A percentile compares a stretch with the other conserved stretches of the same genome.
phyloP scores from a whole-genome alignment of 1,140 invertebrate genomes.

The Brachionus rotundiformis region DNA sequence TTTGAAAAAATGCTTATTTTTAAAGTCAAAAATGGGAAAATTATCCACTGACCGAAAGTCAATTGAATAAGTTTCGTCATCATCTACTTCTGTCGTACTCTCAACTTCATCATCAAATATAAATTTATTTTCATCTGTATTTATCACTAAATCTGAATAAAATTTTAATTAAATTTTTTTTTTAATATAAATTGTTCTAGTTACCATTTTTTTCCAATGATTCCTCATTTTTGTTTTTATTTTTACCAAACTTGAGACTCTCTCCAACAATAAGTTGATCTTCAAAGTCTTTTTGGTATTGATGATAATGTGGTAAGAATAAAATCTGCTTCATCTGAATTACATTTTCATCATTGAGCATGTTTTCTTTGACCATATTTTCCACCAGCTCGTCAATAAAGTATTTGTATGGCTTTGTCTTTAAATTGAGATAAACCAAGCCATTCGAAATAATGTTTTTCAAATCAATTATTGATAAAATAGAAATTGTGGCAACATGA shows the following conservation, averaged over 20 bases:
- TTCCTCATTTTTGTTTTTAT: neutral
- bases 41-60: constrained; percentile 6
- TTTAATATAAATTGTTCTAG: constrained; percentile 65
- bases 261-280: constrained; percentile 1
- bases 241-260: neutral
- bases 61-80: constrained; percentile 23
- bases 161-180: neutral
- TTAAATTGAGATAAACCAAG: constrained; percentile 60
- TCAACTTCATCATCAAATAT: neutral
- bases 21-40: constrained; percentile 39
- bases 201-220: constrained; percentile 76
- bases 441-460: constrained; percentile 59
- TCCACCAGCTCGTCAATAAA: constrained; percentile 87
- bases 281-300: constrained; percentile 28
- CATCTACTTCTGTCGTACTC: neutral
- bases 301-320: constrained; percentile 25
- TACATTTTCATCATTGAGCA: constrained; percentile 73
- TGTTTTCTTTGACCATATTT: constrained; percentile 80
- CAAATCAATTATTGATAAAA: constrained; percentile 63
- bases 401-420: constrained; percentile 70
- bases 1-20: constrained; percentile 83
- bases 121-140: constrained; percentile 1
- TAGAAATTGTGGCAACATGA: constrained; percentile 63
- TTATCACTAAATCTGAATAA: neutral
- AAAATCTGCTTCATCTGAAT: neutral